phyloP scores from a whole-genome alignment of 37 sponge, comb jelly and placozoan species.

The Hexactinellida sp. region DNA sequence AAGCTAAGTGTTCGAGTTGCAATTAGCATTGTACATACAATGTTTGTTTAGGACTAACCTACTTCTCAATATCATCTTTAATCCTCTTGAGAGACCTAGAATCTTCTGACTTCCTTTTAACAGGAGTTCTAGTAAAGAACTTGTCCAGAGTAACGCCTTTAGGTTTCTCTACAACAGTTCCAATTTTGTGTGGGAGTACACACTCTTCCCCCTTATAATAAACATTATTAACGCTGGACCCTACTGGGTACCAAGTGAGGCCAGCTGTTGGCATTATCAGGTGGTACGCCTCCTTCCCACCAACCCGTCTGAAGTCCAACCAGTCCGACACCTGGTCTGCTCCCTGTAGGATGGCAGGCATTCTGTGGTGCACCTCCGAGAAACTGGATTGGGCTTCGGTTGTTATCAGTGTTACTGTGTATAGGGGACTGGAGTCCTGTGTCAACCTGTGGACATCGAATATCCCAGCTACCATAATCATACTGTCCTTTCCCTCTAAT shows the following conservation, averaged over 20 bases:
- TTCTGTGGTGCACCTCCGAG: constrained; percentile 58
- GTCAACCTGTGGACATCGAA: constrained; percentile 57
- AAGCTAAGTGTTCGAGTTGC: no score
- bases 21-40: no score
- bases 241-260: constrained; percentile 67
- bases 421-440: constrained; percentile 26
- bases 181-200: constrained; percentile 9
- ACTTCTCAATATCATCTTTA: not conserved
- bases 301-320: not conserved
- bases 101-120: constrained; percentile 1
- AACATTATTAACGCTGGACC: constrained; percentile 53
- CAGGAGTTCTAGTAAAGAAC: not conserved
- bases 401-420: constrained; percentile 68
- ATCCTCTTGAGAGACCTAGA: not conserved
- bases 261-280: constrained; percentile 22
- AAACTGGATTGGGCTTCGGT: constrained; percentile 50
- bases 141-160: not conserved
- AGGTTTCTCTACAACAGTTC: not conserved
- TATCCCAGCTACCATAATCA: constrained; percentile 77
- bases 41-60: no score
- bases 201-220: constrained; percentile 60
- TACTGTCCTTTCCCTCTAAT: constrained; percentile 19
- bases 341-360: constrained; percentile 43
- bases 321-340: not conserved
- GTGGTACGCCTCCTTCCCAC: constrained; percentile 23